Evolutionary conservation across 2,797 vertebrate species (phyloP).

Genomic region (Notoglanidium macrostoma): DNA sequence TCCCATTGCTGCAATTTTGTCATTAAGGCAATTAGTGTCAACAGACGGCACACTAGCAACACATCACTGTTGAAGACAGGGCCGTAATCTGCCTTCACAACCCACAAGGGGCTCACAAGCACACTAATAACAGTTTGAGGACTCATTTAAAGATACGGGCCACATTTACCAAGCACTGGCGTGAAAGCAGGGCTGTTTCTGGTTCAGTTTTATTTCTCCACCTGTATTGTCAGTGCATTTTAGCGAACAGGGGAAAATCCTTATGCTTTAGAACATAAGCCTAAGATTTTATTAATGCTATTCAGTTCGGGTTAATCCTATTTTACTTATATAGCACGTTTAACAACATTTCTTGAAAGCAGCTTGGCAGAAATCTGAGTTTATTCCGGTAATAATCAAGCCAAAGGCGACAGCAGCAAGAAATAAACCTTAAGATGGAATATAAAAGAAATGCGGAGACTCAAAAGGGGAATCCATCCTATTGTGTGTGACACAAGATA

Average conservation of each 20-base stretch:
- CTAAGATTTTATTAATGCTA: not conserved
- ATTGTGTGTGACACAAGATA: not conserved
- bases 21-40: conserved; percentile 69
- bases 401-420: not conserved
- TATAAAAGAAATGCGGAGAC: not conserved
- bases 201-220: not conserved
- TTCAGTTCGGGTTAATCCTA: not conserved
- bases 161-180: not conserved
- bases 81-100: conserved; percentile 50
- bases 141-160: conserved; percentile 14
- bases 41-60: conserved; percentile 59
- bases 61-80: conserved; percentile 54
- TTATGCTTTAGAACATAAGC: not conserved
- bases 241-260: not conserved
- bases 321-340: not conserved
- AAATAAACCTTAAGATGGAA: not conserved
- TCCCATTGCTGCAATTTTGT: conserved; percentile 63
- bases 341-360: not conserved
- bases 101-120: conserved; percentile 37
- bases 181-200: not conserved
- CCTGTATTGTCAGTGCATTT: not conserved
- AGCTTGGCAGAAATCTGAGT: not conserved
- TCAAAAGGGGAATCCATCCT: not conserved
- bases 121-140: conserved; percentile 1
- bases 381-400: not conserved